Evolutionary conservation across 2,797 vertebrate genomes (phyloP).

Genomic region (Sebastes minor): DNA sequence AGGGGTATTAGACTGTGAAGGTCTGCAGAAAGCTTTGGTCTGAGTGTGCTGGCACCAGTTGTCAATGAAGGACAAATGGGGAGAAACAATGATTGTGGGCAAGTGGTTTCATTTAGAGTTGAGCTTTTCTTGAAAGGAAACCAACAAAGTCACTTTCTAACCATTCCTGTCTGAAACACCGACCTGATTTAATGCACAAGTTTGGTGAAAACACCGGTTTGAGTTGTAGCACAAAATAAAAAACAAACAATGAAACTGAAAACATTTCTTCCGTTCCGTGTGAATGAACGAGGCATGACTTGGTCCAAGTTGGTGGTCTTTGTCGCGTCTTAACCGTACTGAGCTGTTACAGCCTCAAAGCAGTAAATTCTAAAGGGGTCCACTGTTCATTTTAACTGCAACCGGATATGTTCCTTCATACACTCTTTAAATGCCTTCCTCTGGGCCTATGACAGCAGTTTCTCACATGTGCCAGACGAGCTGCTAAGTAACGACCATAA

Average conservation of each 20-base stretch:
- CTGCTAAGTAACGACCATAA: slow-evolving; percentile 49
- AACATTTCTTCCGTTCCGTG: neutral
- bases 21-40: slow-evolving; percentile 33
- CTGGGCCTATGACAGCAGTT: slow-evolving; percentile 45
- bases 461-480: slow-evolving; percentile 45
- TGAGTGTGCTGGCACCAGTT: slow-evolving; percentile 38
- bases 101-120: slow-evolving; percentile 15
- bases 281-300: neutral
- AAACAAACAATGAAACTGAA: slow-evolving; percentile 2
- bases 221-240: neutral
- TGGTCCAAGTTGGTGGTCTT: slow-evolving; percentile 28
- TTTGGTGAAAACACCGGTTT: neutral
- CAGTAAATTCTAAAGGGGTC: slow-evolving; percentile 32
- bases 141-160: neutral
- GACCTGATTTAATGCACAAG: neutral
- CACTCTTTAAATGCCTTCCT: slow-evolving; percentile 67
- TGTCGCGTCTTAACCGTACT: neutral
- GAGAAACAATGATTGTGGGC: slow-evolving; percentile 7
- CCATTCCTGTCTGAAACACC: neutral
- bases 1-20: slow-evolving; percentile 40
- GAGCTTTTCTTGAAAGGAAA: neutral
- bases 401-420: slow-evolving; percentile 62
- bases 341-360: slow-evolving; percentile 17
- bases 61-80: neutral
- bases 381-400: slow-evolving; percentile 48